Evolutionary conservation across 1,140 invertebrate species (phyloP).

Genomic region (Hydropsyche tenuis): DNA sequence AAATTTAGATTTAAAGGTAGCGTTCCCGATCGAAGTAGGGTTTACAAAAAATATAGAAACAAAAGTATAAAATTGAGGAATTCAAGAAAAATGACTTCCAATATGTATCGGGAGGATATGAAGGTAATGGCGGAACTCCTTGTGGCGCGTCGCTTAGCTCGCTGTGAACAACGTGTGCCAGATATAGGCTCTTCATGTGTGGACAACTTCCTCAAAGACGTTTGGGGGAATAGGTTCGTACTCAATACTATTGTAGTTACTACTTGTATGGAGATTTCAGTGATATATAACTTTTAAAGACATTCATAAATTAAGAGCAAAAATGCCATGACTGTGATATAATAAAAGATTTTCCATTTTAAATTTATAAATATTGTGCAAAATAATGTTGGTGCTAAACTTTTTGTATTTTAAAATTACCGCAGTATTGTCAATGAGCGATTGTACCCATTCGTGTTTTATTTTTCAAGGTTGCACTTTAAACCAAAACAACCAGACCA

Average conservation of each 20-base stretch:
- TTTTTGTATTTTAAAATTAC: neutral
- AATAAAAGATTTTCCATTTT: neutral
- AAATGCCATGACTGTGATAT: conserved; percentile 31
- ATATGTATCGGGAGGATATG: conserved; percentile 35
- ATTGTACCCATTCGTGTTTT: conserved; percentile 23
- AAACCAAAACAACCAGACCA: conserved; percentile 71
- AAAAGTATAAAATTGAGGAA: conserved; percentile 11
- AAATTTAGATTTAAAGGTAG: conserved; percentile 38
- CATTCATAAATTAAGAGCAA: neutral
- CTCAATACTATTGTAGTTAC: neutral
- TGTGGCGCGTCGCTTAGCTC: conserved; percentile 29
- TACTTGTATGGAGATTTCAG: no score
- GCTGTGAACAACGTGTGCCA: conserved; percentile 25
- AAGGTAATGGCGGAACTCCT: conserved; percentile 40
- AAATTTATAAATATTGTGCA: neutral
- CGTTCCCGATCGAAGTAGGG: conserved; percentile 7
- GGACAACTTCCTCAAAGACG: conserved; percentile 31
- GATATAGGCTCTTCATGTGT: conserved; percentile 24
- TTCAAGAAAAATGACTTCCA: conserved; percentile 3
- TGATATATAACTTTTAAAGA: neutral
- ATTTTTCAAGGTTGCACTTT: conserved; percentile 72
- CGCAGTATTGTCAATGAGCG: no score
- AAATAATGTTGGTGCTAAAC: neutral
- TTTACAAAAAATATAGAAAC: conserved; percentile 28
- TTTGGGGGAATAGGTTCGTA: conserved; percentile 35